Evolutionary conservation across 1,140 invertebrate species (phyloP).

Genomic region (Drosophila azteca): DNA sequence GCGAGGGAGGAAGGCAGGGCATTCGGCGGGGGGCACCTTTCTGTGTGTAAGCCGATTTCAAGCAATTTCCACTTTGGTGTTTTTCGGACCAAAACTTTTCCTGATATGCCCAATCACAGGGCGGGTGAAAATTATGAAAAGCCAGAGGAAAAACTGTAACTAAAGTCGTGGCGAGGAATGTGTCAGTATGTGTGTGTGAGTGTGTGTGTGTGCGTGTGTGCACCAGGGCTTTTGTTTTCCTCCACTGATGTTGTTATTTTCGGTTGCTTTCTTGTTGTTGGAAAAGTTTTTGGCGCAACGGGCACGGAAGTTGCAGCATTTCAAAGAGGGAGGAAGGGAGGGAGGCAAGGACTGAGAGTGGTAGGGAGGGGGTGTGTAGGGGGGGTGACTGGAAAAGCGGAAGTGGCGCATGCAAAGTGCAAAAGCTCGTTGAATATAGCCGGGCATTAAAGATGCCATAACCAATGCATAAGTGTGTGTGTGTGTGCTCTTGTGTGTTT

Average conservation of each 20-base stretch:
- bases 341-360: too few relatives aligned
- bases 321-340: not conserved
- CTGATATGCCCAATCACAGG: slow-evolving; percentile 64
- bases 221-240: slow-evolving; percentile 47
- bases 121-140: slow-evolving; percentile 33
- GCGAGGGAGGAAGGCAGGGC: too few relatives aligned
- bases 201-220: slow-evolving; percentile 70
- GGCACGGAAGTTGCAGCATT: slow-evolving; percentile 65
- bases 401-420: slow-evolving; percentile 46
- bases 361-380: not conserved
- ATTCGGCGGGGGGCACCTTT: slow-evolving; percentile 23
- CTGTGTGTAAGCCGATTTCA: slow-evolving; percentile 59
- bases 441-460: slow-evolving; percentile 76
- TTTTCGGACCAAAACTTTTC: slow-evolving; percentile 51
- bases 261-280: slow-evolving; percentile 12
- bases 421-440: slow-evolving; percentile 60
- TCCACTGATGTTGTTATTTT: slow-evolving; percentile 6
- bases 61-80: slow-evolving; percentile 41
- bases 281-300: slow-evolving; percentile 75
- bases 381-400: not conserved
- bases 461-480: slow-evolving; percentile 24
- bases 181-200: slow-evolving; percentile 72
- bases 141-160: slow-evolving; percentile 35
- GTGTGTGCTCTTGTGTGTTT: slow-evolving; percentile 2
- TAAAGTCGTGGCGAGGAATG: slow-evolving; percentile 42